Conservation (phyloP, 64 coral and sea anemone genomes). For the Montipora efflorescens region DNA sequence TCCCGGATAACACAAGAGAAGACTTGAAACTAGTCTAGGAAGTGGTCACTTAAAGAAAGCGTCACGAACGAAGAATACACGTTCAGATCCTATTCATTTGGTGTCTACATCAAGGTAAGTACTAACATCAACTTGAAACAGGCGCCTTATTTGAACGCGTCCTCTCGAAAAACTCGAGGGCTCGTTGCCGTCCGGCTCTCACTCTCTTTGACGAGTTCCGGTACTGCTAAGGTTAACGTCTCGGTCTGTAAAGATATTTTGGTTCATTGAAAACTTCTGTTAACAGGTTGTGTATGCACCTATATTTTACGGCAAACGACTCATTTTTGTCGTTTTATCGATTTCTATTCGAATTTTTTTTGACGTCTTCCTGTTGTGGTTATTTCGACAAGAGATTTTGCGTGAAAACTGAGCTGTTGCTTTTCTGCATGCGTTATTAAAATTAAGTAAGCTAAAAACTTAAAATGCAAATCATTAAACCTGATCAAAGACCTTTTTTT, state of each 20-base stretch:
- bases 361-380: not conserved
- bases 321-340: not conserved
- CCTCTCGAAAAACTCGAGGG: not conserved
- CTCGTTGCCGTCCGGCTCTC: not conserved
- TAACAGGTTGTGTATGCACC: not conserved
- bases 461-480: conserved; percentile 17
- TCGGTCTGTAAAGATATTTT: not conserved
- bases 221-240: not conserved
- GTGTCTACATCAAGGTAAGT: conserved; percentile 27
- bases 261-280: conserved; percentile 17
- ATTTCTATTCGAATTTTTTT: not conserved
- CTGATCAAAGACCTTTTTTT: not conserved
- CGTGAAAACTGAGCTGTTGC: not conserved
- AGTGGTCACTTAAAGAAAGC: not conserved
- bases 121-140: not conserved
- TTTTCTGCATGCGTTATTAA: not conserved
- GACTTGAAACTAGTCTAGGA: conserved; percentile 54
- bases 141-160: not conserved
- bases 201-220: not conserved
- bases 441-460: not conserved
- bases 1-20: conserved; percentile 51
- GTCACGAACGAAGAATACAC: not conserved
- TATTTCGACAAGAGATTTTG: not conserved
- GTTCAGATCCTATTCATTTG: conserved; percentile 2
- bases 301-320: not conserved